Conservation (phyloP, 2,113 vertebrate genomes). For the Trematomus loennbergii region DNA sequence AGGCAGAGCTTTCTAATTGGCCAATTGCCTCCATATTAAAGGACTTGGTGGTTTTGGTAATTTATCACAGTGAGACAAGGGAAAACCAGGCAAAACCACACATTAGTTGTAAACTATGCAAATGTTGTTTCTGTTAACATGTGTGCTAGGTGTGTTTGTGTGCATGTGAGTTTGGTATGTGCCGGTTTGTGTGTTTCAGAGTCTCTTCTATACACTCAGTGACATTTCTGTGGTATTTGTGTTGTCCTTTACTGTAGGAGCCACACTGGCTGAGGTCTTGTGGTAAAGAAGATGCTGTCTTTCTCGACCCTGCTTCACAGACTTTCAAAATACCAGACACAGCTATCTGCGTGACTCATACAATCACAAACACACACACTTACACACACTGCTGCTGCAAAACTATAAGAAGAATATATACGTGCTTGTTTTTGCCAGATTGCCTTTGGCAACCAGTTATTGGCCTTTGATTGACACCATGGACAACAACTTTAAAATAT, state of each 20-base stretch:
- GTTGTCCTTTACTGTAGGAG: constrained; percentile 38
- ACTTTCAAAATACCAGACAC: constrained; percentile 32
- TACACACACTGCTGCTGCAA: neutral
- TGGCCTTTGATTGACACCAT: too few species aligned
- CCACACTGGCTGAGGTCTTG: constrained; percentile 16
- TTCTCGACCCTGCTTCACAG: constrained; percentile 24
- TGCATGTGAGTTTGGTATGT: neutral
- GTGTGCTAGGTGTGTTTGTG: neutral
- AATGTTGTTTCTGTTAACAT: constrained; percentile 3
- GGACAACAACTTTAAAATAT: too few species aligned
- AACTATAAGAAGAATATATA: neutral
- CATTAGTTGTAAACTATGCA: constrained; percentile 34
- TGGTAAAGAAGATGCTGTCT: constrained; percentile 30
- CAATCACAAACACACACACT: neutral
- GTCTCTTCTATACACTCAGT: constrained; percentile 3
- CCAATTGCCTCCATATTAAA: constrained; percentile 41
- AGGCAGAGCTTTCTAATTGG: constrained; percentile 33
- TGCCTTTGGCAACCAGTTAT: too few species aligned
- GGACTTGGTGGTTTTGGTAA: neutral
- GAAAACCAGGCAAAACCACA: constrained; percentile 6
- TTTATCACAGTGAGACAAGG: constrained; percentile 44
- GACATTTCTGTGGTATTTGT: constrained; percentile 64
- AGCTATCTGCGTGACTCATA: constrained; percentile 9
- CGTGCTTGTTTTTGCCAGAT: too few species aligned
- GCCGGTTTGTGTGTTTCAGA: constrained; percentile 4